Base-by-base conservation (phyloP, 2,797 vertebrate genomes). In the Hippopotamyrus pictus region DNA sequence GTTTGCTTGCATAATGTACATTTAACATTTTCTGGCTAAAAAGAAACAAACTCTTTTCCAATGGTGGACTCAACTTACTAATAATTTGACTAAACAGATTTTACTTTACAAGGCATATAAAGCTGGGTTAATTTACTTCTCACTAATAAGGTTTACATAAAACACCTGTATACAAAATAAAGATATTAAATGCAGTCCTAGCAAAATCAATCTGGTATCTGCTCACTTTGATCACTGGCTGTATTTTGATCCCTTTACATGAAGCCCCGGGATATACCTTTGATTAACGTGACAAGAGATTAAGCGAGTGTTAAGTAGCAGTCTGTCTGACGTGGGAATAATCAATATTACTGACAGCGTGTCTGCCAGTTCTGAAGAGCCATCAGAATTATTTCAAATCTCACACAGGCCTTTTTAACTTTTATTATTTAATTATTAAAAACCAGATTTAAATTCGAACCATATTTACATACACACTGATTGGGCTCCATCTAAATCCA, bases 401-500 rank as follows among this genome's bases (percentile, higher is more conserved):
- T 85, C 48, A 85, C 46, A 51, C 22, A 29, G 44, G 83, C 44
- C 48, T 25, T 50, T 85, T 25, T 33, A 0, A 53, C 25, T 85
- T n/a, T n/a, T n/a, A n/a, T n/a, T n/a, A n/a, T n/a, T n/a, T 51
- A 85, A 85, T 85, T 85, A 50, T 51, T 50, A 25, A 85, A 51
- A 85, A 29, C 25, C 48, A 85, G n/a, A 85, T 51, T 85, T 51
- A 85, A 85, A 50, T 50, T 85, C 2, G 5, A 48, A 46, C 19
- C 79, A 46, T 83, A 83, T 46, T 83, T 83, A 83, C 41, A 83
- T 46, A 50, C n/a, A 48, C 19, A 83, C 22, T 50, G n/a, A 83
- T 83, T 50, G 22, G 14, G 44, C 79, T 85, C 11, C 48, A 51
- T 50, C 48, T 85, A 29, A 51, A 85, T 85, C 83, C 83, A 85